Evolutionary conservation across 2,113 vertebrate species (phyloP), one percentile per base, ranked within the genome.

Genomic region (Epinephelus fuscoguttatus): DNA sequence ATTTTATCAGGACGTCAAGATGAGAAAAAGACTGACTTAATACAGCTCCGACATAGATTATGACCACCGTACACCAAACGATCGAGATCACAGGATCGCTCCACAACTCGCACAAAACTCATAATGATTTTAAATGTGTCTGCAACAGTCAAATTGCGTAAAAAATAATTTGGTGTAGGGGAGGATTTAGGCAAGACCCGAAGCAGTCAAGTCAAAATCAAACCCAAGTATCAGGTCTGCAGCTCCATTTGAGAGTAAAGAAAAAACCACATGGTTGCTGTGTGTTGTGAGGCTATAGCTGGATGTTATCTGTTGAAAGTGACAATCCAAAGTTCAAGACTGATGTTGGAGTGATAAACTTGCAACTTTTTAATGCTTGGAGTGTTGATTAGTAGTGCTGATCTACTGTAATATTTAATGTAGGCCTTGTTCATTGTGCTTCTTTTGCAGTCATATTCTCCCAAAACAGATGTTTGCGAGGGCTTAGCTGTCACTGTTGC

Each of bases 391-490:
- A n/a, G 42, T n/a, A 12, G 40, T 37, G 30, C 27, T 61, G 76
- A 52, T 55, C 19, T 49, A 8, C 55, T 33, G 49, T 50, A 17
- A 63, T 42, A 45, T 74, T 47, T 37, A n/a, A 70, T 7, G 7
- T 53, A 27, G 37, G 47, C 30, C 11, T 6, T 37, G 30, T 52
- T 37, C 50, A 27, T 21, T 60, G 52, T 68, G 60, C 57, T 30
- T 74, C 25, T 64, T 30, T 57, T 45, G 69, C 67, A 69, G 19
- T 49, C 15, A 25, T n/a, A 42, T 37, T 55, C 63, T 75, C 13
- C 27, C 13, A 17, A 85, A 87, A n/a, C 69, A 82, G 75, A 67
- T 81, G 70, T 77, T 73, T 33, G 30, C 9, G 19, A 49, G 42
- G 42, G 11, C 23, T 33, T 17, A 18, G 80, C 64, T 72, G 66